Conservation (phyloP, 2,888 invertebrate species). For the Andrena minutula region DNA sequence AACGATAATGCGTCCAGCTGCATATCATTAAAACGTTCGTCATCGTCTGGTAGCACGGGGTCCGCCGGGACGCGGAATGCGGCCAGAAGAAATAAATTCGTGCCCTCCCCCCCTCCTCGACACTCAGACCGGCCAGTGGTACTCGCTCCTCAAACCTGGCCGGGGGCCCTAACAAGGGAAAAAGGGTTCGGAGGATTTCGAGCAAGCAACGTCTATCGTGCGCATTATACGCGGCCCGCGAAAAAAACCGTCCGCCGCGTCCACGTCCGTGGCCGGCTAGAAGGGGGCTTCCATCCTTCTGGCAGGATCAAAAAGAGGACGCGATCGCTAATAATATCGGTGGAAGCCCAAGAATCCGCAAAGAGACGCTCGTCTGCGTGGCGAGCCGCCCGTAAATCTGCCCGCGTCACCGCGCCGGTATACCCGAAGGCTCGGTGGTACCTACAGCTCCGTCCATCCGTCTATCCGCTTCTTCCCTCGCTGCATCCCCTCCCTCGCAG, state of each 20-base stretch:
- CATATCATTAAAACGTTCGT: constrained; percentile 51
- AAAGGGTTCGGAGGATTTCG: constrained; percentile 71
- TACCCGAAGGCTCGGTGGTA: constrained; percentile 76
- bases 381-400: constrained; percentile 83
- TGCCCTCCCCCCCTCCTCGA: constrained; percentile 24
- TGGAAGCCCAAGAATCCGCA: constrained; percentile 82
- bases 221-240: constrained; percentile 75
- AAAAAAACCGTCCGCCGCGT: constrained; percentile 68
- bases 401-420: constrained; percentile 75
- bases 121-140: constrained; percentile 30
- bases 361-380: constrained; percentile 82
- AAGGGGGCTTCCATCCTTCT: constrained; percentile 57
- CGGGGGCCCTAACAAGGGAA: constrained; percentile 61
- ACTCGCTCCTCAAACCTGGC: constrained; percentile 47
- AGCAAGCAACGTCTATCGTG: constrained; percentile 71
- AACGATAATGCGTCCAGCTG: constrained; percentile 33
- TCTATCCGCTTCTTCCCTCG: constrained; percentile 62
- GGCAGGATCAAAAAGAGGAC: constrained; percentile 81
- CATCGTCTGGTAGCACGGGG: constrained; percentile 27
- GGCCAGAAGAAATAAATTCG: constrained; percentile 57
- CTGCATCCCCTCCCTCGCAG: constrained; percentile 27
- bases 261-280: constrained; percentile 41
- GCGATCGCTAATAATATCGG: constrained; percentile 84
- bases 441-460: constrained; percentile 69
- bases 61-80: constrained; percentile 38